phyloP scores from a whole-genome alignment of 2,113 vertebrate genomes.

The Prunella fulvescens region DNA sequence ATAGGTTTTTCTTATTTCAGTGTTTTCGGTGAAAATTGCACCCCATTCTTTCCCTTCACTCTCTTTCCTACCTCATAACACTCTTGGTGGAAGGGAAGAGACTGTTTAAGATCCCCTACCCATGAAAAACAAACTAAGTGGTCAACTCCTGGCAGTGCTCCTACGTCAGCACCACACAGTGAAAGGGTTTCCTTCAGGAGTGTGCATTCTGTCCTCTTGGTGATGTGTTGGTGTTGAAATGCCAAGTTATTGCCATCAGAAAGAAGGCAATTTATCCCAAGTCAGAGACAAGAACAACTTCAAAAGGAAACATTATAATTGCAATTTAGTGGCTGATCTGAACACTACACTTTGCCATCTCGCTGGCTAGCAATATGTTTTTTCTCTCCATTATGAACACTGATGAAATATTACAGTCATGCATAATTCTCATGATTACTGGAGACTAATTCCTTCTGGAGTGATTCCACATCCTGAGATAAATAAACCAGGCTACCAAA shows the following conservation, averaged over 20 bases:
- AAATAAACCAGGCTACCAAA: not conserved
- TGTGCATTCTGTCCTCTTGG: rapidly evolving
- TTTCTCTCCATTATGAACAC: not conserved
- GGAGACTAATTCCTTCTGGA: not conserved
- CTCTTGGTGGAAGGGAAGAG: not conserved
- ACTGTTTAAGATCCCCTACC: not conserved
- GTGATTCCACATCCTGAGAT: not conserved
- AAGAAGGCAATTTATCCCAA: not conserved
- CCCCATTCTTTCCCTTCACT: not conserved
- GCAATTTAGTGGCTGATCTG: not conserved
- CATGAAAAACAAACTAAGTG: not conserved
- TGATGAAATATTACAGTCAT: not conserved
- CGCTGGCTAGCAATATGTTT: not conserved
- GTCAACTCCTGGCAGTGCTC: not conserved
- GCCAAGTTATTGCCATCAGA: not conserved
- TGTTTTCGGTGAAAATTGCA: not conserved
- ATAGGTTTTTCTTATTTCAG: not conserved
- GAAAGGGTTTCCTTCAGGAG: not conserved
- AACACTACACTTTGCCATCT: not conserved
- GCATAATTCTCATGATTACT: not conserved
- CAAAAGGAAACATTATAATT: not conserved
- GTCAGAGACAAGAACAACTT: not conserved
- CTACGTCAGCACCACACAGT: rapidly evolving
- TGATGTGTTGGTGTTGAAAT: rapidly evolving
- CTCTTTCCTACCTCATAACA: not conserved